phyloP scores from a whole-genome alignment of 92 coral and sea anemone species.

The Bergia sp. region DNA sequence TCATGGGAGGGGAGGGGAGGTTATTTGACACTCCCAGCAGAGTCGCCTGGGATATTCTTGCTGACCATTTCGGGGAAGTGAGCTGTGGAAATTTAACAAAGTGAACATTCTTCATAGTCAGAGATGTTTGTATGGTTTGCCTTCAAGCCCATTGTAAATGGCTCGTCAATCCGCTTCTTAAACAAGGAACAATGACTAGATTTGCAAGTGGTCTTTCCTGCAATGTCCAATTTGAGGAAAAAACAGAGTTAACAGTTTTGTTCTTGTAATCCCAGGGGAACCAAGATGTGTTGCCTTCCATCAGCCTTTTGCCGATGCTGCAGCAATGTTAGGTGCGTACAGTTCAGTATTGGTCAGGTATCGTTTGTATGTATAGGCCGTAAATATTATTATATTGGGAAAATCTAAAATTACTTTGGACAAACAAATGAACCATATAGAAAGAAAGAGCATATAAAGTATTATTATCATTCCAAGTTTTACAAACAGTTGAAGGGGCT shows the following conservation, averaged over 20 bases:
- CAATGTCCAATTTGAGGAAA: neutral
- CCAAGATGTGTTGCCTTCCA: slow-evolving; percentile 82
- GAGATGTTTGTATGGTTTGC: neutral
- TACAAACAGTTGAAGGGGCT: too few relatives aligned
- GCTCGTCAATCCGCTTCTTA: neutral
- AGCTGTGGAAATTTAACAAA: neutral
- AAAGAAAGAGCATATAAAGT: too few relatives aligned
- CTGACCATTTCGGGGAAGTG: slow-evolving; percentile 64
- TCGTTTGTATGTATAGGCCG: neutral
- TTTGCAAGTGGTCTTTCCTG: neutral
- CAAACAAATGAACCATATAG: too few relatives aligned
- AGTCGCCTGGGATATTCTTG: slow-evolving; percentile 63
- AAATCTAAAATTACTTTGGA: too few relatives aligned
- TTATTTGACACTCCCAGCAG: slow-evolving; percentile 67
- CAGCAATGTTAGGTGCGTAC: slow-evolving; percentile 68
- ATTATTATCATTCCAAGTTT: too few relatives aligned
- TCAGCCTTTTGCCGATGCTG: slow-evolving; percentile 86
- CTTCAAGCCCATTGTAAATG: neutral
- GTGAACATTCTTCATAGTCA: neutral
- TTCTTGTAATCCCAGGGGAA: slow-evolving; percentile 73
- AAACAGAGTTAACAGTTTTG: neutral
- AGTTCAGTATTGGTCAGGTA: neutral
- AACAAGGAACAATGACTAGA: too few relatives aligned
- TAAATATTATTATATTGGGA: too few relatives aligned
- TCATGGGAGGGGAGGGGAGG: slow-evolving; percentile 45